Percentiles rank a stretch among this genome's conserved stretches.
These are phyloP conservation scores for Poeciliopsis gracilis DNA, from an alignment of 2,797 vertebrate genomes.

Conservation along the genomic window DNA sequence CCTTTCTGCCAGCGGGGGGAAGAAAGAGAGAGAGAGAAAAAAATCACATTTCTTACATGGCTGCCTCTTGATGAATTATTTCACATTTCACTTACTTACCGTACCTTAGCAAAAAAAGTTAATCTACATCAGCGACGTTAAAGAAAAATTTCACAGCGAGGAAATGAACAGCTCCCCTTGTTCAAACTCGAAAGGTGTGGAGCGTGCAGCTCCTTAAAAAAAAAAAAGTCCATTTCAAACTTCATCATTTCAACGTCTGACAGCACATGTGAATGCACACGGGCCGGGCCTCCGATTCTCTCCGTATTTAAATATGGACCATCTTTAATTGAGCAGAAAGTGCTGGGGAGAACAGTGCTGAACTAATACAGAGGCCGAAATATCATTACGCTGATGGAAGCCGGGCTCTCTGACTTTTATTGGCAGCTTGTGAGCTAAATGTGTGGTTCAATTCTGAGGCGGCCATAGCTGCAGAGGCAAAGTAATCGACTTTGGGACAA, in stretches of 20 bases:
- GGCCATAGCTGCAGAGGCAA: slow-evolving; percentile 60
- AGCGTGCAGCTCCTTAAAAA: slow-evolving; percentile 48
- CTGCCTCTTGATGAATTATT: slow-evolving; percentile 77
- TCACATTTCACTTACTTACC: slow-evolving; percentile 79
- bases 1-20: slow-evolving; percentile 43
- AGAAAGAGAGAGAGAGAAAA: neutral
- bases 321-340: slow-evolving; percentile 78
- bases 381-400: slow-evolving; percentile 71
- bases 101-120: slow-evolving; percentile 73
- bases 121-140: slow-evolving; percentile 75
- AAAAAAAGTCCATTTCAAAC: slow-evolving; percentile 69
- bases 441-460: slow-evolving; percentile 66
- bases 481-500: slow-evolving; percentile 76
- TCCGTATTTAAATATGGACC: slow-evolving; percentile 70
- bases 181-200: slow-evolving; percentile 63
- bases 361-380: slow-evolving; percentile 73
- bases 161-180: slow-evolving; percentile 68
- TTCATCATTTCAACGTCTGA: slow-evolving; percentile 61
- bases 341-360: slow-evolving; percentile 69
- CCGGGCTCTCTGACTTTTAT: slow-evolving; percentile 69
- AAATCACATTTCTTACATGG: slow-evolving; percentile 77
- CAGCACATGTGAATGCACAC: slow-evolving; percentile 69
- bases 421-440: slow-evolving; percentile 71
- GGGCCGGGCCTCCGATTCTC: slow-evolving; percentile 49
- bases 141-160: slow-evolving; percentile 64